Percentiles rank a stretch among this genome's conserved stretches.
phyloP scores from a whole-genome alignment of 2,113 vertebrate species.

The Callionymus lyra region DNA sequence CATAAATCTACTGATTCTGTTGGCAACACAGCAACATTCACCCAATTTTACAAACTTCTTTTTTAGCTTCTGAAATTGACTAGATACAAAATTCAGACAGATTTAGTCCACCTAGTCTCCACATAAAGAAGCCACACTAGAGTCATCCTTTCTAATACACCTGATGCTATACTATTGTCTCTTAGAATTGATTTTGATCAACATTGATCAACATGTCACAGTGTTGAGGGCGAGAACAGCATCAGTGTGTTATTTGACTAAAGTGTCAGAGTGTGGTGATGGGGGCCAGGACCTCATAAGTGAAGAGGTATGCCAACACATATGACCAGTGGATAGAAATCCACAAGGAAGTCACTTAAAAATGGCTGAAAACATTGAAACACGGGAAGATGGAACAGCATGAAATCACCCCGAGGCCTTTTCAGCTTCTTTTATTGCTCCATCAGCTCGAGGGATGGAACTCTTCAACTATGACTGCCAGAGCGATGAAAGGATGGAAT shows the following conservation, averaged over 20 bases:
- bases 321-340: conserved; percentile 28
- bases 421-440: conserved; percentile 16
- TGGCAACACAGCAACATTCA: too few species aligned
- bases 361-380: conserved; percentile 8
- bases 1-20: too few species aligned
- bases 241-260: conserved; percentile 36
- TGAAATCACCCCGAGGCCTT: conserved; percentile 10
- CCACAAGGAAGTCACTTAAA: background rate
- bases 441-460: conserved; percentile 8
- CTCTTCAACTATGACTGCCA: conserved; percentile 6
- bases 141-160: too few species aligned
- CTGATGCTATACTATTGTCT: too few species aligned
- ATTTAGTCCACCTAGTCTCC: too few species aligned
- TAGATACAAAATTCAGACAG: too few species aligned
- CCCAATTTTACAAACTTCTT: too few species aligned
- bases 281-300: conserved; percentile 28
- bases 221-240: conserved; percentile 31
- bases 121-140: too few species aligned
- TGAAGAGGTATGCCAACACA: conserved; percentile 8
- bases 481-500: conserved; percentile 2
- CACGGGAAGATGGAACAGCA: conserved; percentile 16
- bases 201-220: conserved; percentile 30
- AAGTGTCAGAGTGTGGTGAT: conserved; percentile 50
- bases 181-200: too few species aligned
- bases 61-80: too few species aligned